phyloP scores from a whole-genome alignment of 2,797 vertebrate species.

The Ceyx erithaca region DNA sequence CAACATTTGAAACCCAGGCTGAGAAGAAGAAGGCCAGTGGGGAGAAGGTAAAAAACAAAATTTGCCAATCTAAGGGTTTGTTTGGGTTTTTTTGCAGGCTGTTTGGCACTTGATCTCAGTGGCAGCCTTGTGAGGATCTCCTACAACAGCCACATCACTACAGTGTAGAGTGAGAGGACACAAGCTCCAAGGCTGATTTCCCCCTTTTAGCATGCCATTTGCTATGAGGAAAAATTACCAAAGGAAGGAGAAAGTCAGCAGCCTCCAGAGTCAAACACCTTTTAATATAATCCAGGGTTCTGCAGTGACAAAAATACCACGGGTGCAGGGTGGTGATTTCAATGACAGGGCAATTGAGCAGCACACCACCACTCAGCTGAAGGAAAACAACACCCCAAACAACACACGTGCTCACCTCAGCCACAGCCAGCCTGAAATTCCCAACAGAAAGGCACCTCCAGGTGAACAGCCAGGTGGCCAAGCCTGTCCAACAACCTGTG shows the following conservation, averaged over 20 bases:
- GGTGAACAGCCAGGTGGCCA: background rate
- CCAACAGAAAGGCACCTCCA: background rate
- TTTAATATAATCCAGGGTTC: slow-evolving; percentile 29
- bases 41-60: background rate
- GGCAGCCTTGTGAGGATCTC: background rate
- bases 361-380: background rate
- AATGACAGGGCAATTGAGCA: background rate
- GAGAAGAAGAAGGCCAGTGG: background rate
- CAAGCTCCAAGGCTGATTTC: background rate
- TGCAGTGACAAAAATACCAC: background rate
- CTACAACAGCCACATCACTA: accelerated
- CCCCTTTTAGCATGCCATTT: background rate
- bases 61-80: too few species aligned
- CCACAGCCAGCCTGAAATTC: background rate
- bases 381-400: background rate
- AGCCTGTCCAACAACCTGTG: accelerated
- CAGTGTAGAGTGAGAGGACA: background rate
- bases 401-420: background rate
- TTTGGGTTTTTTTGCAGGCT: background rate
- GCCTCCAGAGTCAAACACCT: background rate
- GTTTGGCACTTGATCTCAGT: background rate
- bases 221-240: background rate
- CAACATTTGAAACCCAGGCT: background rate
- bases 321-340: background rate
- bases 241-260: background rate